Evolutionary conservation across 1,140 invertebrate genomes (phyloP).

Genomic region (Orussus abietinus): DNA sequence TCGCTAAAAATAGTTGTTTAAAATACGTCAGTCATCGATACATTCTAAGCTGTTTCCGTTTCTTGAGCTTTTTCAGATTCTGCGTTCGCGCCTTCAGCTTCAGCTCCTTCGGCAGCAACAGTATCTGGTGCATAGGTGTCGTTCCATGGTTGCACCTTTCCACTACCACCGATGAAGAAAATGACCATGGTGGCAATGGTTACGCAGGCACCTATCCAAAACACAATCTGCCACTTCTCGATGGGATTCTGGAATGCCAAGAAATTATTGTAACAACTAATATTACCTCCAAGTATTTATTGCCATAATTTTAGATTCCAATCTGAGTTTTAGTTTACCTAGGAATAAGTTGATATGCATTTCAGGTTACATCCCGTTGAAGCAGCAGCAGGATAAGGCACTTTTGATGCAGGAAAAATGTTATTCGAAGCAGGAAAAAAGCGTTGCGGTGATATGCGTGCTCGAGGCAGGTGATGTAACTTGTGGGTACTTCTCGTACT

Average conservation of each 20-base stretch:
- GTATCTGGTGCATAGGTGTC: slow-evolving; percentile 18
- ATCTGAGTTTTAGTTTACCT: background rate
- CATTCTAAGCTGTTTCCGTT: slow-evolving; percentile 4
- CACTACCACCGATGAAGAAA: slow-evolving; percentile 53
- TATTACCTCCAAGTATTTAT: background rate
- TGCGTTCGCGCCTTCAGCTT: background rate
- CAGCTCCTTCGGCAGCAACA: background rate
- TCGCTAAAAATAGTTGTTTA: no score
- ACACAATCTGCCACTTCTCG: slow-evolving; percentile 59
- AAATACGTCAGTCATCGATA: no score
- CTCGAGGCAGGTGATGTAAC: slow-evolving; percentile 33
- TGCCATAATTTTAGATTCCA: background rate
- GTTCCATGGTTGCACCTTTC: slow-evolving; percentile 51
- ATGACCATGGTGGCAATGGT: slow-evolving; percentile 54
- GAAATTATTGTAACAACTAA: slow-evolving; percentile 8
- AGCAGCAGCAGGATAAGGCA: no score
- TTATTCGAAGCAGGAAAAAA: no score
- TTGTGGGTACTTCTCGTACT: slow-evolving; percentile 23
- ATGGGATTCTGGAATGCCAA: slow-evolving; percentile 52
- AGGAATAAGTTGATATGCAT: background rate
- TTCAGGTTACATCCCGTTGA: no score
- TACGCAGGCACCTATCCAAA: slow-evolving; percentile 57
- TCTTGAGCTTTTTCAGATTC: background rate
- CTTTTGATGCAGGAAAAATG: no score
- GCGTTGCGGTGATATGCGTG: no score